These are phyloP conservation scores for Hassar affinis DNA, from an alignment of 2,113 vertebrate genomes.

Conservation along the genomic window DNA sequence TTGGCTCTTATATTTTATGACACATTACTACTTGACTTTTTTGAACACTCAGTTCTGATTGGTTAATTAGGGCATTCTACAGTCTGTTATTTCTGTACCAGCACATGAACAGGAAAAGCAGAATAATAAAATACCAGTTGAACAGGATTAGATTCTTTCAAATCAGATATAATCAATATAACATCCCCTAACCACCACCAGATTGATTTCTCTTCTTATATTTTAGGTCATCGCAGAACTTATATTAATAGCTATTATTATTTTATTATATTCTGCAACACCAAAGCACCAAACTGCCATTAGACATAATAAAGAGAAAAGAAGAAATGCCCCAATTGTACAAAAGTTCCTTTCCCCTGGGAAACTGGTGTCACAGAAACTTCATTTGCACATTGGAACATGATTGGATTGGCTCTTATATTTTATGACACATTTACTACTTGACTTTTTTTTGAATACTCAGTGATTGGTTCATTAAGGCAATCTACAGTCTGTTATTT, in stretches of 20 bases:
- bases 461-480: no score
- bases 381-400: not conserved
- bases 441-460: no score
- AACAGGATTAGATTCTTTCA: no score
- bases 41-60: no score
- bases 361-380: not conserved
- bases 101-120: no score
- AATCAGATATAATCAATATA: no score
- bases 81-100: no score
- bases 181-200: no score
- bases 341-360: not conserved
- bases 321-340: not conserved
- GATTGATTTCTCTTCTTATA: not conserved
- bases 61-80: no score
- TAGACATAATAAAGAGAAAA: not conserved
- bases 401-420: slow-evolving; percentile 13
- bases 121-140: no score
- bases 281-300: not conserved
- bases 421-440: not conserved
- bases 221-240: not conserved
- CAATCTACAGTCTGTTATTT: no score
- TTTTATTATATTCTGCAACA: not conserved
- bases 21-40: no score
- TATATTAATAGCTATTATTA: not conserved
- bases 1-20: slow-evolving; percentile 9